Evolutionary conservation across 2,113 vertebrate species (phyloP), one percentile per base, ranked within the genome.

Genomic region (Erpornis zantholeuca): DNA sequence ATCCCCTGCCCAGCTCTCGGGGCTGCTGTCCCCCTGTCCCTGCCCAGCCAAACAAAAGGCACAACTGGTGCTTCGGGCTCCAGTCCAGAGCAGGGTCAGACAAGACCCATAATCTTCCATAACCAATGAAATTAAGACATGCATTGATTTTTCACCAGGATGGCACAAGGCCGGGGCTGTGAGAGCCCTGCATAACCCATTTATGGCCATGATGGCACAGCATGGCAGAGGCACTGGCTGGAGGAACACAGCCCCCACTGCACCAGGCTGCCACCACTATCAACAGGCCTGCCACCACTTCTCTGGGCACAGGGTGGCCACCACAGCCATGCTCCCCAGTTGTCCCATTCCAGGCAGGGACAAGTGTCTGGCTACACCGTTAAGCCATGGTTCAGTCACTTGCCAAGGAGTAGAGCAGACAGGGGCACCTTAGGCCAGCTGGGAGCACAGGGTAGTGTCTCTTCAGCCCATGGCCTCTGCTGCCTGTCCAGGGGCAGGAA

Each of bases 291-390:
- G 15, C 3, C 23, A 28, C 36, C 2, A 0, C 17, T 44, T 22
- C 24, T 5, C 35, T 2, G 1, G 44, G 44, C 63, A 83, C 21
- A 16, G 36, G 12, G 15, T 6, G 5, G 23, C 8, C 5, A 6
- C 27, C 7, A 19, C 9, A 47, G 73, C 64, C 38, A 4, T 0
- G 0, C 4, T 40, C 21, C 21, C 13, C 0, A 2, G 0, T 33
- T 19, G 18, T 6, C 17, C 20, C 29, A 42, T 6, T 15, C 12
- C 2, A 1, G 12, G 15, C 29, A 79, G 69, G 44, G 49, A 54
- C 2, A 33, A 50, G 11, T 0, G 5, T 17, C 69, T 45, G 61
- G n/a, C 24, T 70, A 10, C 15, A 22, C 31, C 16, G 22, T 36
- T 14, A 24, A 47, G 71, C n/a, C 20, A 3, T 1, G 0, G 49